A percentile compares a stretch with the other conserved stretches of the same genome.
Conservation (phyloP, 2,113 vertebrate species). For the Gorsachius goisagi region DNA sequence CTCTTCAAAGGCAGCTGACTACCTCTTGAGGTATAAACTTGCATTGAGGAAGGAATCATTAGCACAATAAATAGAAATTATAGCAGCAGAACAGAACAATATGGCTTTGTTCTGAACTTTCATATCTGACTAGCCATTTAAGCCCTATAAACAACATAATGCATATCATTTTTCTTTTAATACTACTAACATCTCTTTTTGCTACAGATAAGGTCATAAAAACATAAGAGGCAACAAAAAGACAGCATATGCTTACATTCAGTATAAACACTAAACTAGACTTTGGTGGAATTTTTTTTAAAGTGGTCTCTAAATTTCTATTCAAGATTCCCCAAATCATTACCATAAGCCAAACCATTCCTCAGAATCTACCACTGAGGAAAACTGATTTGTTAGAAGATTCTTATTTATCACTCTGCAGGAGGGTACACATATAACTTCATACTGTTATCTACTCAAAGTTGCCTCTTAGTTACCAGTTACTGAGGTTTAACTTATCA, state of each 20-base stretch:
- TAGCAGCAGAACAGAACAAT: background rate
- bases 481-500: background rate
- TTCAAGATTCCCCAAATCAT: background rate
- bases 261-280: background rate
- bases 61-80: background rate
- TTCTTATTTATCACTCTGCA: background rate
- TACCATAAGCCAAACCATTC: background rate
- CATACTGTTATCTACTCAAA: background rate
- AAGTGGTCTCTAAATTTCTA: background rate
- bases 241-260: background rate
- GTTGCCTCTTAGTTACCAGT: background rate
- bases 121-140: background rate
- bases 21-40: background rate
- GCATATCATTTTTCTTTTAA: background rate
- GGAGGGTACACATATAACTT: fast-evolving
- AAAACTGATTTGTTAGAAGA: background rate
- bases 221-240: background rate
- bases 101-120: background rate
- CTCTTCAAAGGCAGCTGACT: background rate
- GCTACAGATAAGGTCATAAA: background rate
- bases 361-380: background rate
- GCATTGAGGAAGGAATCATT: background rate
- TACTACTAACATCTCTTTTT: background rate
- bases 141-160: background rate
- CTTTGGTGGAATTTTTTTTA: fast-evolving